Evolutionary conservation across 2,888 invertebrate genomes (phyloP), one percentile per base, ranked within the genome.

Genomic region (Tridacna crocea): DNA sequence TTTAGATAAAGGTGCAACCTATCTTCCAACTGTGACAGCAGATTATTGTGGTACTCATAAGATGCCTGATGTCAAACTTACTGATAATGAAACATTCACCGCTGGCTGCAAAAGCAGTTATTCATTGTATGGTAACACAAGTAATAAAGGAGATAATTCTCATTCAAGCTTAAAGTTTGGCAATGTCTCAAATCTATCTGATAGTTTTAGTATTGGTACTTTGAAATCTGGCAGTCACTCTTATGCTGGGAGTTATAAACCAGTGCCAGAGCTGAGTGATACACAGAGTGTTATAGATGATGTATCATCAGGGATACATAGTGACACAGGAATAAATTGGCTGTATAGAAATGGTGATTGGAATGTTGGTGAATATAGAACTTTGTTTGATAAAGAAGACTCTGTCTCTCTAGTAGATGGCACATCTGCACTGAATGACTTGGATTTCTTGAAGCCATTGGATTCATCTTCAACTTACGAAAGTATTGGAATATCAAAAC

Each of bases 191-290:
- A 51, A 70, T 70, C 26, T 70, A 4, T 70, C 70, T 3, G 70
- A 70, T 26, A 70, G 51, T 51, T 70, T 70, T n/a, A 70, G 70
- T 70, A 51, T 70, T 70, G 70, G 70, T 22, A 51, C 70, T 51
- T 51, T 70, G 22, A 51, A 13, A 51, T 70, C 70, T 51, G 70
- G 70, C 13, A 70, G 70, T 51, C 70, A 70, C 6, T 70, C 70
- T 51, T 46, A 46, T 51, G 70, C 51, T 51, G 70, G 70, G 19
- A 70, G 70, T 70, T n/a, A 51, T 24, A 70, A 24, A 19, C 70
- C 70, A 51, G 17, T 51, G 15, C 11, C 48, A 22, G 70, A 70
- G 0, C 15, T 70, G 8, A 47, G 51, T 51, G 70, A 70, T 51
- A 70, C 70, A 15, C 51, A 70, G 12, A 70, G 70, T 70, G 51